phyloP scores from a whole-genome alignment of 2,113 vertebrate genomes.

The Etheostoma cragini region DNA sequence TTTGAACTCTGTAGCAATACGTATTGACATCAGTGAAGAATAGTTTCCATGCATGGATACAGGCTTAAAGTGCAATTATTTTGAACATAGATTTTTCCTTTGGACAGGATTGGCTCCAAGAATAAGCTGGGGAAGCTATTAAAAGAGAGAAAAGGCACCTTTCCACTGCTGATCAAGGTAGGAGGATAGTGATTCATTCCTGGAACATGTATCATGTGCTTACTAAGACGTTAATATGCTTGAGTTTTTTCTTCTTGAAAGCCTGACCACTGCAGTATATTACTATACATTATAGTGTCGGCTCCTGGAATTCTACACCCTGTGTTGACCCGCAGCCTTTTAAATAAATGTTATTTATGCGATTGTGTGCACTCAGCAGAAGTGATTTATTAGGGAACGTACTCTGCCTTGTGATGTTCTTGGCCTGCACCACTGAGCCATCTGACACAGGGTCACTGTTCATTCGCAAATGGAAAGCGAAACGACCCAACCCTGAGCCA shows the following conservation, averaged over 20 bases:
- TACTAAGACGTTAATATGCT: rapidly evolving
- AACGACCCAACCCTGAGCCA: neutral
- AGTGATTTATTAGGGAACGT: conserved; percentile 67
- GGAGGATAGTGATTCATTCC: neutral
- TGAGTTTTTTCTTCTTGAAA: neutral
- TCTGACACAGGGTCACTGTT: conserved; percentile 31
- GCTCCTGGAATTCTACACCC: conserved; percentile 49
- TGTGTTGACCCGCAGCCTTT: conserved; percentile 44
- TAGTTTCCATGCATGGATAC: neutral
- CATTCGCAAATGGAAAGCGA: conserved; percentile 16
- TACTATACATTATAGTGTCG: conserved; percentile 9
- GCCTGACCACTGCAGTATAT: neutral
- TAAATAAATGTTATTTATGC: conserved; percentile 67
- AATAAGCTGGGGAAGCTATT: conserved; percentile 54
- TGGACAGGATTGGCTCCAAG: conserved; percentile 58
- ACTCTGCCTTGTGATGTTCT: conserved; percentile 49
- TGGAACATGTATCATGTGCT: neutral
- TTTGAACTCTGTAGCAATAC: neutral
- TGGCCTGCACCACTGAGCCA: conserved; percentile 34
- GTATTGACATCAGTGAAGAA: neutral
- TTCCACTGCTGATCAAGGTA: conserved; percentile 76
- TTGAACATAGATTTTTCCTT: conserved; percentile 1
- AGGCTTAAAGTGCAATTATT: neutral
- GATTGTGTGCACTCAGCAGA: conserved; percentile 64
- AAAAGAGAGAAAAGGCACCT: conserved; percentile 65